These are phyloP conservation scores for Chymomyza fuscimana DNA, from an alignment of 2,888 invertebrate species.

Conservation along the genomic window DNA sequence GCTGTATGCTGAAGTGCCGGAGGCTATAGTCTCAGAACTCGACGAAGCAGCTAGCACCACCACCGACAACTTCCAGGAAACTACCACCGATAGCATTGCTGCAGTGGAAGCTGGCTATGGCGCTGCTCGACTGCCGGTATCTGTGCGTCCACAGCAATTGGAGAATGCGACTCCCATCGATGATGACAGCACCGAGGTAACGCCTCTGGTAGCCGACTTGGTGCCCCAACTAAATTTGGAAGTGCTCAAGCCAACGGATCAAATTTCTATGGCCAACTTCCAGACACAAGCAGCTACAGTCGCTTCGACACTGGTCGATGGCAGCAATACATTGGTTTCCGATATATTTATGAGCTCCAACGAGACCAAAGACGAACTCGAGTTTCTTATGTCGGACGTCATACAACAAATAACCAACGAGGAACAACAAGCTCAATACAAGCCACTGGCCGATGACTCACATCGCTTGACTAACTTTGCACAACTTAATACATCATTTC, in stretches of 20 bases:
- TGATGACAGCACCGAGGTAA: slow-evolving; percentile 49
- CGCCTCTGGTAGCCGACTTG: slow-evolving; percentile 66
- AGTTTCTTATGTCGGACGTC: slow-evolving; percentile 77
- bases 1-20: slow-evolving; percentile 67
- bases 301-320: slow-evolving; percentile 78
- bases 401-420: slow-evolving; percentile 74
- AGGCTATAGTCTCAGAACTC: slow-evolving; percentile 63
- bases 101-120: slow-evolving; percentile 9
- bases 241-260: slow-evolving; percentile 63
- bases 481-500: slow-evolving; percentile 73
- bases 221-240: slow-evolving; percentile 68
- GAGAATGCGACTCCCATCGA: slow-evolving; percentile 40
- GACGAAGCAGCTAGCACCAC: slow-evolving; percentile 39
- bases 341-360: slow-evolving; percentile 64
- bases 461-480: slow-evolving; percentile 76
- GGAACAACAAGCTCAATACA: slow-evolving; percentile 30
- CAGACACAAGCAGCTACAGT: slow-evolving; percentile 78
- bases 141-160: slow-evolving; percentile 37
- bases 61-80: slow-evolving; percentile 17
- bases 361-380: slow-evolving; percentile 76
- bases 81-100: slow-evolving; percentile 8
- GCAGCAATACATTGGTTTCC: slow-evolving; percentile 55
- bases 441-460: slow-evolving; percentile 39
- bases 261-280: slow-evolving; percentile 77
- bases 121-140: slow-evolving; percentile 52